phyloP scores from a whole-genome alignment of 2,888 invertebrate genomes.

The Thymelicus lineola region DNA sequence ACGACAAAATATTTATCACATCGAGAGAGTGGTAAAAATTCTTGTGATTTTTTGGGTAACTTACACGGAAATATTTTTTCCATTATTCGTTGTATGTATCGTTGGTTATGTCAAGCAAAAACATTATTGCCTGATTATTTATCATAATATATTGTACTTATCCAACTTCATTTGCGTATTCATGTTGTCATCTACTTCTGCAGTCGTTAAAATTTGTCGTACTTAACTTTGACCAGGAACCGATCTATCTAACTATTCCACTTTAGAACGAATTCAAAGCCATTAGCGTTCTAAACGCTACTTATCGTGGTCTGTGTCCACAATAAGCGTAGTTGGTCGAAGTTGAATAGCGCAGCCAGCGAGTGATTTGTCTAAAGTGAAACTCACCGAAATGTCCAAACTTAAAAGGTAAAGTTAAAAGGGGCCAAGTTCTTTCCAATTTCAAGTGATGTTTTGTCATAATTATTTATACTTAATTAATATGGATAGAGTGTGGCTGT shows the following conservation, averaged over 20 bases:
- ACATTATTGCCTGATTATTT: too few relatives aligned
- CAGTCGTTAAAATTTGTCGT: background rate
- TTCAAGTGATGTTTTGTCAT: background rate
- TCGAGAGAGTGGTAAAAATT: too few relatives aligned
- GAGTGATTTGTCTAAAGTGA: constrained; percentile 28
- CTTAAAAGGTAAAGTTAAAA: constrained; percentile 13
- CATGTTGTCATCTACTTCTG: background rate
- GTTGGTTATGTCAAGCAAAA: too few relatives aligned
- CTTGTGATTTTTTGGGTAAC: too few relatives aligned
- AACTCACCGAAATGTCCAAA: constrained; percentile 13
- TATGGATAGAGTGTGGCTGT: too few relatives aligned
- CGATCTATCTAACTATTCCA: background rate
- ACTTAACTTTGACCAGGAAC: background rate
- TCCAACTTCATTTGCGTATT: too few relatives aligned
- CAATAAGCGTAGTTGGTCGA: constrained; percentile 33
- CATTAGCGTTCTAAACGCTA: constrained; percentile 13
- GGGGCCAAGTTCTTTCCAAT: background rate
- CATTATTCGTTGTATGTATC: too few relatives aligned
- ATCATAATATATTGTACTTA: too few relatives aligned
- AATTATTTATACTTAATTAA: background rate
- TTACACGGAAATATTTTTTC: too few relatives aligned
- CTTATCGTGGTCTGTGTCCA: constrained; percentile 23
- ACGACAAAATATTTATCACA: too few relatives aligned
- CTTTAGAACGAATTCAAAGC: constrained; percentile 9
- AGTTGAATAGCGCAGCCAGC: constrained; percentile 17